These are phyloP conservation scores for Drosophila rufa DNA, from an alignment of 1,140 invertebrate species.

Conservation along the genomic window DNA sequence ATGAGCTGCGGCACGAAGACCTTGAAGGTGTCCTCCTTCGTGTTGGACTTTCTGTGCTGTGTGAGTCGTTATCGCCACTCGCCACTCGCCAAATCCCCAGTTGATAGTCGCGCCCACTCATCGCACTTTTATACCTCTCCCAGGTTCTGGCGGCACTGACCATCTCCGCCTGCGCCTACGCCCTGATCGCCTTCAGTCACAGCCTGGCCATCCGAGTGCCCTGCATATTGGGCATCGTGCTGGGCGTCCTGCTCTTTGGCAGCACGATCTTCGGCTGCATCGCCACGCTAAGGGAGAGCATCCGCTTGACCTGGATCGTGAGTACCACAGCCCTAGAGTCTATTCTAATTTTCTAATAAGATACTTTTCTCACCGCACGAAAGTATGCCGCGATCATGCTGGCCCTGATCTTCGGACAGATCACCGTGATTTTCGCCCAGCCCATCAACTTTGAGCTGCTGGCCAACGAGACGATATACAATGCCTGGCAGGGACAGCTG, in stretches of 20 bases:
- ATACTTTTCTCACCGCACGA: background rate
- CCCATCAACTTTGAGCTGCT: conserved; percentile 70
- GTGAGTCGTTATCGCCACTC: conserved; percentile 61
- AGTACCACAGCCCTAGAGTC: conserved; percentile 25
- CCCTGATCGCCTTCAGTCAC: conserved; percentile 53
- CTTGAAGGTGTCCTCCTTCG: conserved; percentile 73
- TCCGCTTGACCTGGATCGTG: conserved; percentile 75
- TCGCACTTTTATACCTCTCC: background rate
- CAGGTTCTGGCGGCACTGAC: conserved; percentile 71
- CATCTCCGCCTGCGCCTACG: conserved; percentile 70
- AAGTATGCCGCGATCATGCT: conserved; percentile 72
- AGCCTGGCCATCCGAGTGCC: conserved; percentile 69
- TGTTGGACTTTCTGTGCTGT: conserved; percentile 79
- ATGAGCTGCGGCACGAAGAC: conserved; percentile 75
- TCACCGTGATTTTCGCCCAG: conserved; percentile 75
- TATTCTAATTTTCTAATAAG: background rate
- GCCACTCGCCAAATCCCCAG: conserved; percentile 23
- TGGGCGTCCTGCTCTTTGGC: conserved; percentile 66
- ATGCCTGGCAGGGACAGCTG: conserved; percentile 69
- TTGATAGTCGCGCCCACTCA: conserved; percentile 11
- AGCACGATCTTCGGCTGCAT: conserved; percentile 74
- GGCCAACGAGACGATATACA: conserved; percentile 68
- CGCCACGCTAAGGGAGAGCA: conserved; percentile 61
- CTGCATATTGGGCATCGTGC: conserved; percentile 71
- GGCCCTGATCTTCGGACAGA: conserved; percentile 69